Percentiles rank a stretch among this genome's conserved stretches.
Conservation (phyloP, 2,113 vertebrate genomes). For the Dryoscopus gambensis region DNA sequence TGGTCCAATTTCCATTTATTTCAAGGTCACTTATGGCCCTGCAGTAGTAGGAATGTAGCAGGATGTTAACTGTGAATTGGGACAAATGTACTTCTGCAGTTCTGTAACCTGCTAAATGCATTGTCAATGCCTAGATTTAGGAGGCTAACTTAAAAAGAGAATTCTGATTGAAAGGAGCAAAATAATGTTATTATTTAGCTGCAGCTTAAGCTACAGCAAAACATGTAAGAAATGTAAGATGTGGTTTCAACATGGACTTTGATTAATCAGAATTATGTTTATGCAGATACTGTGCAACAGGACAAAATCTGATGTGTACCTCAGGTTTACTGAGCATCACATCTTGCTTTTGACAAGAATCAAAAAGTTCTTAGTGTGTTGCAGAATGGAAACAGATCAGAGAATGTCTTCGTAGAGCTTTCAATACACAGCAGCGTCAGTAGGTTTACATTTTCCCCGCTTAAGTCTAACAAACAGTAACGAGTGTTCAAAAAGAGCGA, state of each 20-base stretch:
- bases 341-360: neutral
- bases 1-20: neutral
- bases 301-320: neutral
- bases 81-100: neutral
- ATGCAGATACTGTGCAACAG: neutral
- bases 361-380: neutral
- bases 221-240: neutral
- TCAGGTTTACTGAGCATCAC: neutral
- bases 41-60: neutral
- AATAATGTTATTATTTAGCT: neutral
- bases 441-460: neutral
- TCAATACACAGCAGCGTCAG: neutral
- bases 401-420: neutral
- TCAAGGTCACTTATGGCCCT: neutral
- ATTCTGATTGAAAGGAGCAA: neutral
- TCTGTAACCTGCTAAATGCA: neutral
- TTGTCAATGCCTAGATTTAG: neutral
- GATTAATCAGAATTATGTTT: neutral
- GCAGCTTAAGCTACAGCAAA: neutral
- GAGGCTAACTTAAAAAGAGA: neutral
- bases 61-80: neutral
- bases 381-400: neutral
- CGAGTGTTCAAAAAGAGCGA: neutral
- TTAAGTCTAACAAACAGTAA: neutral
- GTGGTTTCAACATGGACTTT: neutral